Evolutionary conservation across 2,797 vertebrate genomes (phyloP), one percentile per base, ranked within the genome.

Genomic region (Gymnoscopelus microlampas): DNA sequence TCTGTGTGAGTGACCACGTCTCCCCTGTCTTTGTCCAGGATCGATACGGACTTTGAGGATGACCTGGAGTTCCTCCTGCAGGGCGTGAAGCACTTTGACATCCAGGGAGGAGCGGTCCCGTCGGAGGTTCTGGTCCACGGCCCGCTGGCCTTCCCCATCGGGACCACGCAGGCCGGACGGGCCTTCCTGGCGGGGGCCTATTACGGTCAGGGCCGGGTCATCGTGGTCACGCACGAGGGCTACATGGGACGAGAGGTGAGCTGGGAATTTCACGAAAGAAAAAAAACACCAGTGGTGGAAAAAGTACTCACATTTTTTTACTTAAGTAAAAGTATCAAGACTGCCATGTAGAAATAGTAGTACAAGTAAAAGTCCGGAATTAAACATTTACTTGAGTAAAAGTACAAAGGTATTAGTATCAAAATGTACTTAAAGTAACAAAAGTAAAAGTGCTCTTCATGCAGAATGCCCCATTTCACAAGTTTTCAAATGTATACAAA

Each of bases 101-200:
- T 93, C n/a, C 29, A 44, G 3, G 78, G 78, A 0, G 70, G 61
- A 0, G 62, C 71, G 0, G 10, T 75, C 0, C 2, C 85, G 15
- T 96, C 95, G 0, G 91, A 93, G 60, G 44, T 95, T 58, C 80
- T 97, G 76, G 89, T 95, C 56, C 95, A 96, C 0, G 94, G 95
- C 5, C 65, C 89, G 0, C 78, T 96, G n/a, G 91, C 95, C 60
- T 97, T 96, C 67, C 93, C 95, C 4, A 89, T 96, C 0, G 92
- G 86, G 1, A 78, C 90, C 9, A 86, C 90, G 0, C 9, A 5
- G 1, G 58, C 77, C 1, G 79, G 83, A 1, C 55, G 53, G 35
- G 74, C 86, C 0, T 96, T 96, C 66, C 66, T 95, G 59, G 95
- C 94, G 3, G 96, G 93, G 2, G 87, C 91, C 5, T 93, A 79